Base-by-base conservation (phyloP, 2,797 vertebrate genomes). In the Chiroxiphia lanceolata region DNA sequence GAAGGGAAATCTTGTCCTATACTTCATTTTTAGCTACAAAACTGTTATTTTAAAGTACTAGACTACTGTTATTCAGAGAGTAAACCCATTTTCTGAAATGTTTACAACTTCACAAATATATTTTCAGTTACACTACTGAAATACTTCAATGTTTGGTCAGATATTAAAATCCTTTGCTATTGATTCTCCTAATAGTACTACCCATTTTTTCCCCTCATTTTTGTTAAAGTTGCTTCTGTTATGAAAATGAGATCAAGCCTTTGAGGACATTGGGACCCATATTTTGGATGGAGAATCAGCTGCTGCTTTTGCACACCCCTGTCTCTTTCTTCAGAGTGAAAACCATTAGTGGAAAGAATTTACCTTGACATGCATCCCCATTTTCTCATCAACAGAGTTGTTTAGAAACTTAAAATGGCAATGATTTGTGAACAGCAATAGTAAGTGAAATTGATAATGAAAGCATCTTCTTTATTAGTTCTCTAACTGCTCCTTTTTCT, bases 161-260 rank as follows among this genome's bases (percentile, higher is more conserved):
- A 83, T 59, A 10, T 59, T 63, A 83, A 78, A 69, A 36, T 15
- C 20, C 10, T 75, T 22, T 54, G 6, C 25, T 81, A 26, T 11
- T 71, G 25, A n/a, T 81, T 75, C 25, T 83, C 40, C 22, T 61
- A 6, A 29, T 4, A 44, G 3, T 22, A 5, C 16, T 31, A 21
- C 20, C 0, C 12, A 2, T 0, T 1, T 74, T 76, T 42, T 27
- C 1, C 8, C 4, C 3, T 20, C 3, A 10, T 63, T 82, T 72
- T 60, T 45, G 2, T 56, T 51, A 34, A 69, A 64, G 44, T 34
- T 82, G 11, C 34, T 87, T 27, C 11, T 77, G 15, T 42, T 71
- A 33, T 29, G 9, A 90, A 83, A 91, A 71, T 29, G 3, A 63
- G 11, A 77, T 69, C 5, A 87, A 89, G 29, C 22, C 7, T 42